Base-by-base conservation (phyloP, 2,113 vertebrate genomes). In the Coptodon bakossiorum region DNA sequence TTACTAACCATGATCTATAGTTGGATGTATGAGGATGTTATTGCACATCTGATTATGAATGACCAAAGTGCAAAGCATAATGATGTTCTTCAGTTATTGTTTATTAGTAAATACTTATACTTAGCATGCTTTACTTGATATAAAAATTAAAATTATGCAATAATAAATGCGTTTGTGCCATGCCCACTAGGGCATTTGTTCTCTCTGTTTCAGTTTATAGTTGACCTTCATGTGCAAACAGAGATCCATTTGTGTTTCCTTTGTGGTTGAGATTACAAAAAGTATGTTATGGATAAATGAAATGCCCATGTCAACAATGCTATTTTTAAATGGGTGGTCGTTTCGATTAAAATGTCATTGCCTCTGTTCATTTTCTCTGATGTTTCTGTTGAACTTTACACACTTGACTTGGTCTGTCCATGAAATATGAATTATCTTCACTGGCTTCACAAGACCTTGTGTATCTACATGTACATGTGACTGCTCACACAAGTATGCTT, bases 341-440 rank as follows among this genome's bases (percentile, higher is more conserved):
- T 95, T 95, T 93, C 53, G 92, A 96, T 96, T 96, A 95, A 96
- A 96, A 96, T 96, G 96, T 96, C 96, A 96, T 94, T 92, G 93
- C 94, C 57, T 90, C 84, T 93, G 89, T 95, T 96, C 92, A 96
- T 96, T 96, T 95, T 95, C 93, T 90, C 89, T 95, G 91, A 95
- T 95, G 94, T 96, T 96, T 96, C 92, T 95, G 89, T 95, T 96
- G 95, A 96, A 97, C 96, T 96, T 96, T 96, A 89, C 95, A 96
- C 95, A 96, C 95, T 95, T 94, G 91, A 95, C 92, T 96, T 95
- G 93, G 90, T 96, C 91, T 94, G 93, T 96, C 94, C 82, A 95
- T 95, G 93, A 95, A 95, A 94, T 94, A 83, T 92, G 93, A 95
- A 95, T 93, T 95, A 92, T 93, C 80, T 86, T 89, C 88, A 80